Percentiles rank a stretch among this genome's conserved stretches.
Evolutionary conservation across 2,888 invertebrate species (phyloP).

Genomic region (Synanthedon andrenaeformis): DNA sequence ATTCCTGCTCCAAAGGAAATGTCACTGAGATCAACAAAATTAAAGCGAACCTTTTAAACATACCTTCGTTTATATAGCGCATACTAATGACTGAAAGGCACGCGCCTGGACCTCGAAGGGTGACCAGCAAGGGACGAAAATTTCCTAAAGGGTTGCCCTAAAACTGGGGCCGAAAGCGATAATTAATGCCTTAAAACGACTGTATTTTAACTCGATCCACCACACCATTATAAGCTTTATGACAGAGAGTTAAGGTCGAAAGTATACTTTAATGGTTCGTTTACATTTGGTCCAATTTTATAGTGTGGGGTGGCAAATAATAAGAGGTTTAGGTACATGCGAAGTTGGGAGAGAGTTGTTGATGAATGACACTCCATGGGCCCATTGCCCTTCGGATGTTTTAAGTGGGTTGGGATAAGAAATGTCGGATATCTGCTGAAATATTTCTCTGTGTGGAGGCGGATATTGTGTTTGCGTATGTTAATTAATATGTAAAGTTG

Average conservation of each 20-base stretch:
- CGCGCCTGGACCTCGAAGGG: constrained; percentile 55
- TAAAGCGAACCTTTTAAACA: constrained; percentile 42
- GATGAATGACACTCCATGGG: constrained; percentile 69
- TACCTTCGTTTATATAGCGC: constrained; percentile 53
- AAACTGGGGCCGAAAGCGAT: constrained; percentile 54
- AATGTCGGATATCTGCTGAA: constrained; percentile 63
- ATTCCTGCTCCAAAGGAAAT: constrained; percentile 3
- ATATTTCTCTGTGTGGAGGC: constrained; percentile 33
- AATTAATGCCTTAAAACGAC: constrained; percentile 65
- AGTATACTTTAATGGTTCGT: constrained; percentile 11
- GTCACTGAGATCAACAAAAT: constrained; percentile 36
- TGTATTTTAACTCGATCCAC: constrained; percentile 24
- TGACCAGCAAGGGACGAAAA: constrained; percentile 64
- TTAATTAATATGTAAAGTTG: constrained; percentile 37
- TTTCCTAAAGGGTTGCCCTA: constrained; percentile 66
- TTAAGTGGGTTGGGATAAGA: constrained; percentile 67
- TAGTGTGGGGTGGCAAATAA: constrained; percentile 63
- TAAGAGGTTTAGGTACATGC: constrained; percentile 61
- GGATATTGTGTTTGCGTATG: constrained; percentile 17
- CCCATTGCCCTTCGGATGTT: constrained; percentile 70
- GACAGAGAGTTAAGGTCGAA: constrained; percentile 11
- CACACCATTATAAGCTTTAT: constrained; percentile 20
- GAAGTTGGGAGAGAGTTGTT: constrained; percentile 61
- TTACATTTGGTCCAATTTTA: constrained; percentile 62
- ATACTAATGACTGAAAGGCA: constrained; percentile 57